Conservation (phyloP, 2,113 vertebrate species). For the Progne subis region DNA sequence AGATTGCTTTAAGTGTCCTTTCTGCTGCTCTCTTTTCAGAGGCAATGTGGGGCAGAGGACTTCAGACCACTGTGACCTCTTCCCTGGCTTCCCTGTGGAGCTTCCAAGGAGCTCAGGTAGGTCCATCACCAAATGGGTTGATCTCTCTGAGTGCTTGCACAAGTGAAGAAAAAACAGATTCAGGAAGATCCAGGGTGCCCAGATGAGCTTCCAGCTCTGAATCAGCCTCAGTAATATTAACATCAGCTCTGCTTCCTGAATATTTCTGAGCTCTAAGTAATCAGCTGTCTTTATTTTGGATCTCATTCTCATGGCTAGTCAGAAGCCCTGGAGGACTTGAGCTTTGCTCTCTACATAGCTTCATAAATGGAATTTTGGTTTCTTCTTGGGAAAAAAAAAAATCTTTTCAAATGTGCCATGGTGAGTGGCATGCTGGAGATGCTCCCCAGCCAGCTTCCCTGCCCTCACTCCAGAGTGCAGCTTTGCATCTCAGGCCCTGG, state of each 20-base stretch:
- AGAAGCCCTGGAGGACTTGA: background rate
- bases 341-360: background rate
- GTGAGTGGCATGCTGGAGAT: background rate
- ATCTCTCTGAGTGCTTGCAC: background rate
- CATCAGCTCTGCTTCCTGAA: background rate
- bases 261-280: background rate
- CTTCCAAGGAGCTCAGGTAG: background rate
- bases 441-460: background rate
- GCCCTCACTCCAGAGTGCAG: background rate
- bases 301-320: background rate
- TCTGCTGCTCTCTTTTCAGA: background rate
- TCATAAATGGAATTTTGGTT: background rate
- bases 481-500: background rate
- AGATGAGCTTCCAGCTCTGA: background rate
- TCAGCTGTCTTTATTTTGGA: background rate
- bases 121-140: background rate
- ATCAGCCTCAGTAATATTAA: background rate
- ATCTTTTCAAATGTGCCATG: background rate
- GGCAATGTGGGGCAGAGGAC: background rate
- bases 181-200: background rate
- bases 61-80: background rate
- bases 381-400: background rate
- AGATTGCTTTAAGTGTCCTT: background rate
- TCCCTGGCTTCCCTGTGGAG: background rate
- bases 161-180: background rate